Evolutionary conservation across 2,113 vertebrate genomes (phyloP).

Genomic region (Cichladusa arquata): DNA sequence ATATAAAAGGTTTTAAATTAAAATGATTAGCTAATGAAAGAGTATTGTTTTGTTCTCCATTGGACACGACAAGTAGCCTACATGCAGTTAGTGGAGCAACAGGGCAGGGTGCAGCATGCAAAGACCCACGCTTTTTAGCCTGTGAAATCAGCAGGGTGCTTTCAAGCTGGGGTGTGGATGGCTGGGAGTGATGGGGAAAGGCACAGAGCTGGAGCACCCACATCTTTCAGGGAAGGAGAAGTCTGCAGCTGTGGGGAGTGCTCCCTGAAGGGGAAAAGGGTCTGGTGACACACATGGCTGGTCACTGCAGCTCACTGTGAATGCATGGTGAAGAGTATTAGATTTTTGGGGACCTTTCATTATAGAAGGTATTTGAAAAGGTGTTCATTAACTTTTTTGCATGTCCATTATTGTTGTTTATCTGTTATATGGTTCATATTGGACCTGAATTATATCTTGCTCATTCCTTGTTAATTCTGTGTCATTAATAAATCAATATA

Average conservation of each 20-base stretch:
- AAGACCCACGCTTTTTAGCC: neutral
- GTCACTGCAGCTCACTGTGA: neutral
- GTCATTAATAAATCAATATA: neutral
- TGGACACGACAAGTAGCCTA: neutral
- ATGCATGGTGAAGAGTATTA: neutral
- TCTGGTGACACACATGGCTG: neutral
- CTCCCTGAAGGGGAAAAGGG: neutral
- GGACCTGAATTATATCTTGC: neutral
- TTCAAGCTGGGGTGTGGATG: neutral
- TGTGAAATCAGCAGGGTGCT: accelerated
- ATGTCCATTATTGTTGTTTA: neutral
- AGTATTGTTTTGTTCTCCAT: neutral
- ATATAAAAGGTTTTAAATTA: neutral
- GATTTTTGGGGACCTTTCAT: neutral
- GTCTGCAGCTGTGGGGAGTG: neutral
- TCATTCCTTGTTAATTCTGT: neutral
- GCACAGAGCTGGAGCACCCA: neutral
- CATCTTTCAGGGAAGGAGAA: neutral
- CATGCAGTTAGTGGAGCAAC: accelerated
- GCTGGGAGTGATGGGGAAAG: neutral
- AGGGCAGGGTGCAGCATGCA: accelerated
- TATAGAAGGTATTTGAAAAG: neutral
- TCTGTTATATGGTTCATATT: neutral
- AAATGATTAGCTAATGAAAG: neutral
- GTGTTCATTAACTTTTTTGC: neutral